These are phyloP conservation scores for Nomada hirtipes DNA, from an alignment of 2,888 invertebrate genomes.

Conservation along the genomic window DNA sequence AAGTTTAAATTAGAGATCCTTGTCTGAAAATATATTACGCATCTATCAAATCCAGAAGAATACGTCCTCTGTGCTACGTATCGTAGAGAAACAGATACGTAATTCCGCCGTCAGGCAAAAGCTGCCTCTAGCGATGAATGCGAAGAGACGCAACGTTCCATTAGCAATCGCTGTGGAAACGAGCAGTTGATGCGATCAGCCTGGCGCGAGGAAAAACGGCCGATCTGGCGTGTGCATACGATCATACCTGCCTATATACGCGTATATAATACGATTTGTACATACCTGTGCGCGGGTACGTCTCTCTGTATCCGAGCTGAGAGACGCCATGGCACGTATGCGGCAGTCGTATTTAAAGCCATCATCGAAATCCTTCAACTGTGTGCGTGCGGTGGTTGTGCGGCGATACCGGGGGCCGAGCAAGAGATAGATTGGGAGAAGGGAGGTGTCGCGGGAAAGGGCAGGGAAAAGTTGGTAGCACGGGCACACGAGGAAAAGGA, in stretches of 20 bases:
- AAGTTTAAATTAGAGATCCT: too few species aligned
- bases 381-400: conserved; percentile 53
- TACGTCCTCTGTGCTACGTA: too few species aligned
- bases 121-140: conserved; percentile 14
- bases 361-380: conserved; percentile 58
- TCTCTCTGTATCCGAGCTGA: conserved; percentile 24
- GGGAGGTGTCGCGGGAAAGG: conserved; percentile 46
- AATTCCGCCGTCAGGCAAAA: conserved; percentile 6
- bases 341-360: conserved; percentile 74
- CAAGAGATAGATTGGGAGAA: conserved; percentile 16
- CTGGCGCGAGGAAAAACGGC: conserved; percentile 78
- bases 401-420: conserved; percentile 49
- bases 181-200: conserved; percentile 86
- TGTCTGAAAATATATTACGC: too few species aligned
- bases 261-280: conserved; percentile 56
- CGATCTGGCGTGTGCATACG: conserved; percentile 28
- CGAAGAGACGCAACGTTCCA: conserved; percentile 83
- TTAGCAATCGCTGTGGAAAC: conserved; percentile 87
- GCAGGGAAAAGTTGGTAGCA: conserved; percentile 38
- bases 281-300: conserved; percentile 25
- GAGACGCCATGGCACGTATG: conserved; percentile 4
- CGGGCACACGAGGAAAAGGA: conserved; percentile 48
- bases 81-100: conserved; percentile 4
- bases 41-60: too few species aligned
- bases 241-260: conserved; percentile 48